A percentile compares a stretch with the other conserved stretches of the same genome.
Evolutionary conservation across 2,797 vertebrate genomes (phyloP).

Genomic region (Pipistrellus kuhlii): DNA sequence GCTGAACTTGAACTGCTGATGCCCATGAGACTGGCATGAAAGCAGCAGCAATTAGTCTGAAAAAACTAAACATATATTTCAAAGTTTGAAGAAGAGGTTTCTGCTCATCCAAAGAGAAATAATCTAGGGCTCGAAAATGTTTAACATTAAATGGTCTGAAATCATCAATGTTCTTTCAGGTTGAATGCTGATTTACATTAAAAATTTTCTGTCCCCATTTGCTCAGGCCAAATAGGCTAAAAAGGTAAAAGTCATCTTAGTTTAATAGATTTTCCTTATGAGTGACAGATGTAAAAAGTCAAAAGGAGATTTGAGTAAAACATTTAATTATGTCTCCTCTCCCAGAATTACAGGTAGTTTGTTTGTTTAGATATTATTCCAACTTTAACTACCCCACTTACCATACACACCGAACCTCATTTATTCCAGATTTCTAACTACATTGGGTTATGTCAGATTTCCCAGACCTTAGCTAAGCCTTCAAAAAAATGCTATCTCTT

Average conservation of each 20-base stretch:
- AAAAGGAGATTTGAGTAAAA: slow-evolving; percentile 14
- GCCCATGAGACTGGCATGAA: slow-evolving; percentile 32
- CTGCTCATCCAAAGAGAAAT: slow-evolving; percentile 64
- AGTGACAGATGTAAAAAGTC: slow-evolving; percentile 27
- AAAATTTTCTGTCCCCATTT: slow-evolving; percentile 40
- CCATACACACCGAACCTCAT: background rate
- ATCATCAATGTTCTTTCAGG: slow-evolving; percentile 48
- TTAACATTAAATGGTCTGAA: slow-evolving; percentile 67
- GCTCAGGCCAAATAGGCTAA: slow-evolving; percentile 43
- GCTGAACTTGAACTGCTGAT: slow-evolving; percentile 64
- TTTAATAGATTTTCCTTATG: slow-evolving; percentile 22
- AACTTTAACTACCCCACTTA: background rate
- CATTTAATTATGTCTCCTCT: slow-evolving; percentile 12
- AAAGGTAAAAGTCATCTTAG: background rate
- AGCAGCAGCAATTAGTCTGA: slow-evolving; percentile 61
- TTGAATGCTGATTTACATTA: slow-evolving; percentile 55
- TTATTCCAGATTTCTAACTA: slow-evolving; percentile 6
- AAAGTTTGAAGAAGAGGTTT: slow-evolving; percentile 6
- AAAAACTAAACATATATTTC: slow-evolving; percentile 57
- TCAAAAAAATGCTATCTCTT: background rate
- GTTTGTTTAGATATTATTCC: background rate
- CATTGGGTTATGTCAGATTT: background rate
- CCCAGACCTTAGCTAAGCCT: background rate
- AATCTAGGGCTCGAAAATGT: slow-evolving; percentile 61
- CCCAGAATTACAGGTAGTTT: background rate